Percentiles rank a stretch among this genome's conserved stretches.
These are phyloP conservation scores for Ceryle rudis DNA, from an alignment of 2,797 vertebrate species.

Conservation along the genomic window DNA sequence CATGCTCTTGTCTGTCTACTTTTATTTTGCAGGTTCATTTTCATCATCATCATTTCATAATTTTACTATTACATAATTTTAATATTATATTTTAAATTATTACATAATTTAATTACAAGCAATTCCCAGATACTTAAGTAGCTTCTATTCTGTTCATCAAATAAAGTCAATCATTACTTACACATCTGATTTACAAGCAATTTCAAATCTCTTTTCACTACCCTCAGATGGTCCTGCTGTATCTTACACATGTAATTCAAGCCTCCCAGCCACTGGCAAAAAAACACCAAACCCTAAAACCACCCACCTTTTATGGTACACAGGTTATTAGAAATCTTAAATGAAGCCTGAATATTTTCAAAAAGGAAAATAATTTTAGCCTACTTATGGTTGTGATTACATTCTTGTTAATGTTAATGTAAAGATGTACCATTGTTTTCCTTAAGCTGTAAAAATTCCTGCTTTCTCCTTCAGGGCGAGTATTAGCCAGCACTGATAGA, in stretches of 20 bases:
- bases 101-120: background rate
- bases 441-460: background rate
- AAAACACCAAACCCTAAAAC: background rate
- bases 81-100: no score
- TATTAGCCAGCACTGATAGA: background rate
- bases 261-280: background rate
- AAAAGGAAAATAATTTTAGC: background rate
- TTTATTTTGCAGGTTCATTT: background rate
- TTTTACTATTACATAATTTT: no score
- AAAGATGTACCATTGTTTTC: background rate
- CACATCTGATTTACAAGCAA: background rate
- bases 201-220: background rate
- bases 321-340: background rate
- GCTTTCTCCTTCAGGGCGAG: background rate
- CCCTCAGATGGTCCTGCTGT: background rate
- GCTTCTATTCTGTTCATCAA: background rate
- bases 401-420: background rate
- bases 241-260: background rate
- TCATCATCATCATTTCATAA: background rate
- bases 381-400: background rate
- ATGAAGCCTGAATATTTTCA: background rate
- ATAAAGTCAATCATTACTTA: background rate
- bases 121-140: background rate
- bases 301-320: no score
- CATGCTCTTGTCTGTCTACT: background rate